A percentile compares a stretch with the other conserved stretches of the same genome.
Evolutionary conservation across 2,888 invertebrate genomes (phyloP).

Genomic region (Acanthopleura granulata): DNA sequence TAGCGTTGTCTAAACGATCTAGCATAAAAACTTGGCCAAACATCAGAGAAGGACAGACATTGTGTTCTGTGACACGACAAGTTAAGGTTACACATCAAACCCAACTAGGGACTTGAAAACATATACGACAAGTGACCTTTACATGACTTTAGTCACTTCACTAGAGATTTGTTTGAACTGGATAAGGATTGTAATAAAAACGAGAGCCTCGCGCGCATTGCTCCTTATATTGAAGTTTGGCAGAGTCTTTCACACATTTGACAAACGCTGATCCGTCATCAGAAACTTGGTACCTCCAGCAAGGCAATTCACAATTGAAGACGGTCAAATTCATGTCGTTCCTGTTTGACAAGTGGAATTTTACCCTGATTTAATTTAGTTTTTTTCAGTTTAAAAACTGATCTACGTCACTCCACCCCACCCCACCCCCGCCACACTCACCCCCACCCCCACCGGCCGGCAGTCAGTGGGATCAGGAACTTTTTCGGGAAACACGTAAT

Average conservation of each 20-base stretch:
- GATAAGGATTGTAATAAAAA: not conserved
- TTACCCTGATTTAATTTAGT: too few relatives aligned
- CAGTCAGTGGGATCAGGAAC: too few relatives aligned
- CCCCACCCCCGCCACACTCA: too few relatives aligned
- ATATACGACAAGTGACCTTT: not conserved
- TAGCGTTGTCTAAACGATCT: conserved; percentile 9
- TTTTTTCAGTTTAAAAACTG: too few relatives aligned
- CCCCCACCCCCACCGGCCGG: too few relatives aligned
- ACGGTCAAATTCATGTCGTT: too few relatives aligned
- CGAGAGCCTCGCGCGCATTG: not conserved
- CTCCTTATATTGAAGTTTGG: not conserved
- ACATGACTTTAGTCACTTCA: conserved; percentile 16
- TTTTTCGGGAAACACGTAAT: too few relatives aligned
- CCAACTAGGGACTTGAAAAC: not conserved
- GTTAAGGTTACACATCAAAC: not conserved
- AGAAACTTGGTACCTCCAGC: too few relatives aligned
- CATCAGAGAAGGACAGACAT: not conserved
- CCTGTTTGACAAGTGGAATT: too few relatives aligned
- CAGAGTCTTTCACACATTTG: not conserved
- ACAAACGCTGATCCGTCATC: not conserved
- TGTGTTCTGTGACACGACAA: not conserved
- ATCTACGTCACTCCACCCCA: too few relatives aligned
- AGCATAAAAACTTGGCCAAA: conserved; percentile 11
- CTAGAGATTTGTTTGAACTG: conserved; percentile 15
- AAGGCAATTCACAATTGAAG: too few relatives aligned